phyloP scores from a whole-genome alignment of 2,888 invertebrate species.

The Agrotis ipsilon region DNA sequence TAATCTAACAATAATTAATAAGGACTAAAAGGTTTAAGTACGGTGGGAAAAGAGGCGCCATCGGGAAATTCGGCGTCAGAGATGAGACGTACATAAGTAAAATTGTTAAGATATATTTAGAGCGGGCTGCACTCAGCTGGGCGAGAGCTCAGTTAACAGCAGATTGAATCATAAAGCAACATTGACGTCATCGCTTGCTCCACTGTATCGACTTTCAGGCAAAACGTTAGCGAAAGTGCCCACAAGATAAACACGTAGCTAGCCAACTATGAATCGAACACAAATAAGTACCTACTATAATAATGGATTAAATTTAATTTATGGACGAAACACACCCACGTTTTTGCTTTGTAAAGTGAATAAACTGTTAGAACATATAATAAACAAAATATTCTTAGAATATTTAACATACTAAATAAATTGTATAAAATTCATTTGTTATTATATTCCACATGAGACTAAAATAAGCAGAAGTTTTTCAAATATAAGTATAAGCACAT shows the following conservation, averaged over 20 bases:
- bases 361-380: constrained; percentile 43
- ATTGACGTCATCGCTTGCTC: constrained; percentile 86
- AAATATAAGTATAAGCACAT: constrained; percentile 13
- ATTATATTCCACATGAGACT: background rate
- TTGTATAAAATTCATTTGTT: background rate
- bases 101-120: constrained; percentile 87
- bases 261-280: constrained; percentile 64
- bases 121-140: constrained; percentile 88
- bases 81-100: constrained; percentile 76
- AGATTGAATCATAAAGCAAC: constrained; percentile 88
- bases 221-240: constrained; percentile 75
- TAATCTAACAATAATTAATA: constrained; percentile 7
- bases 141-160: constrained; percentile 82
- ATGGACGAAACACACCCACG: constrained; percentile 50
- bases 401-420: constrained; percentile 18
- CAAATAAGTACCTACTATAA: constrained; percentile 56
- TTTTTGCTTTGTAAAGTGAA: constrained; percentile 52
- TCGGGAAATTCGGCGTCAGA: constrained; percentile 59
- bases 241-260: constrained; percentile 70
- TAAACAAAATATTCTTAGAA: constrained; percentile 38
- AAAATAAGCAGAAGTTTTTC: constrained; percentile 12
- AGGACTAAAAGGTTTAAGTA: constrained; percentile 13
- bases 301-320: constrained; percentile 64
- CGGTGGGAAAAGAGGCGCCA: constrained; percentile 34
- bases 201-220: constrained; percentile 75